Conservation (phyloP, 2,797 vertebrate genomes). For the Lithobates sylvaticus region DNA sequence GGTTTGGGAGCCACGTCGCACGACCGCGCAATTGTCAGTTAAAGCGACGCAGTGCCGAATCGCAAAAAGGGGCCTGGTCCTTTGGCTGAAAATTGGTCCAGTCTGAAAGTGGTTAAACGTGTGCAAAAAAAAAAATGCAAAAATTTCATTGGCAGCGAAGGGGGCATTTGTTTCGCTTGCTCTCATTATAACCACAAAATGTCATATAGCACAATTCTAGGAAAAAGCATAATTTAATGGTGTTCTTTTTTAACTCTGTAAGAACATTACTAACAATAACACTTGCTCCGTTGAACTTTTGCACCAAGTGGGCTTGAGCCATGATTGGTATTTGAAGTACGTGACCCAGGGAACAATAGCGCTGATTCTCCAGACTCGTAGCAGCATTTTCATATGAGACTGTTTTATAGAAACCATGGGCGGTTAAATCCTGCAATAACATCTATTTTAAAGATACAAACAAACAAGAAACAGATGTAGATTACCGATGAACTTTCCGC, state of each 20-base stretch:
- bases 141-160: no score
- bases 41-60: no score
- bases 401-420: slow-evolving; percentile 56
- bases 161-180: no score
- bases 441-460: slow-evolving; percentile 44
- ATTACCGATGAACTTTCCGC: slow-evolving; percentile 52
- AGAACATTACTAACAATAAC: not conserved
- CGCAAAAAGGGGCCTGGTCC: no score
- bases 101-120: no score
- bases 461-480: slow-evolving; percentile 61
- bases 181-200: no score
- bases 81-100: no score
- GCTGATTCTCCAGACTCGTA: slow-evolving; percentile 33
- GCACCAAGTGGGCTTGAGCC: slow-evolving; percentile 28
- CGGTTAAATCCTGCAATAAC: slow-evolving; percentile 51
- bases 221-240: not conserved
- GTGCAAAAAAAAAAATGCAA: no score
- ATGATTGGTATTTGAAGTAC: slow-evolving; percentile 43
- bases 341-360: slow-evolving; percentile 37
- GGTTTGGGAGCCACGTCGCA: no score
- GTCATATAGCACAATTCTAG: no score
- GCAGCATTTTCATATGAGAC: slow-evolving; percentile 21
- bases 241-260: not conserved
- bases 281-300: slow-evolving; percentile 29
- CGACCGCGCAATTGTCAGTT: no score